Conservation (phyloP, 2,888 invertebrate genomes). For the Noctua comes region DNA sequence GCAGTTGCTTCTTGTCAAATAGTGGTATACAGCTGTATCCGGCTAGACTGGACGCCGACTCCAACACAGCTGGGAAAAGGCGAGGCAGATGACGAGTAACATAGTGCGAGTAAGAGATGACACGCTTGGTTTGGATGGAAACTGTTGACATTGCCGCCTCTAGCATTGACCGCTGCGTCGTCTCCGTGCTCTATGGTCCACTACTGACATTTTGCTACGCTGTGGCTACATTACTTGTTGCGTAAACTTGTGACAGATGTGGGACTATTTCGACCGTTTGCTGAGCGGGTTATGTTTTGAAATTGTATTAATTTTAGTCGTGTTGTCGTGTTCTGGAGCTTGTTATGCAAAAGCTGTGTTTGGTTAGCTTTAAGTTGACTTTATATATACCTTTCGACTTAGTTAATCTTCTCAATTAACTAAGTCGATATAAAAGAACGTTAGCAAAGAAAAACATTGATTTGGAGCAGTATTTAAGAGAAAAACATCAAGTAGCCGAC, state of each 20-base stretch:
- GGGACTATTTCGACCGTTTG: conserved; percentile 50
- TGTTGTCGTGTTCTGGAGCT: conserved; percentile 8
- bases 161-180: neutral
- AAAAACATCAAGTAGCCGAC: neutral
- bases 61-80: too few relatives aligned
- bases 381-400: neutral
- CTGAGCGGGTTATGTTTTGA: conserved; percentile 53
- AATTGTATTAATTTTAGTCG: conserved; percentile 46
- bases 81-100: neutral
- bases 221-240: conserved; percentile 48
- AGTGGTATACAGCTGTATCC: neutral
- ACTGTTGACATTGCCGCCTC: neutral
- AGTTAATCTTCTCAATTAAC: neutral
- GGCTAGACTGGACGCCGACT: neutral
- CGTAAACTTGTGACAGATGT: conserved; percentile 61
- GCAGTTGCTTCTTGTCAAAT: neutral
- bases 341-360: neutral
- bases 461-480: neutral
- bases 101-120: neutral
- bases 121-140: neutral
- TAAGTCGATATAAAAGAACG: neutral
- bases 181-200: neutral
- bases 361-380: neutral
- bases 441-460: neutral
- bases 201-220: conserved; percentile 43